These are phyloP conservation scores for Mormyrops boulengeri DNA, from an alignment of 2,797 vertebrate genomes.

Conservation along the genomic window DNA sequence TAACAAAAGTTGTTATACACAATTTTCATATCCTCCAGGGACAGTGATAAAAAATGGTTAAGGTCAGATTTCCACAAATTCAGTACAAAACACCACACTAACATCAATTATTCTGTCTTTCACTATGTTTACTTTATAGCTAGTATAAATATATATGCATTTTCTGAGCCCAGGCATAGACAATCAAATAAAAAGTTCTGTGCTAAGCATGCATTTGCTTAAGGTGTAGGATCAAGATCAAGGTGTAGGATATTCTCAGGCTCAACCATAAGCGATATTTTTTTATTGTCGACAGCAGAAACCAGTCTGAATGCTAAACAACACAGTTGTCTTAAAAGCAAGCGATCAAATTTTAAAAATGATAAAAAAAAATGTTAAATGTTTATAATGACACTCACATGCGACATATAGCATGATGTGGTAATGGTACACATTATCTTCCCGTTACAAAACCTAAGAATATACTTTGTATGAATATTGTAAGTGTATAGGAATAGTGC, in stretches of 20 bases:
- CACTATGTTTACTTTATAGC: not conserved
- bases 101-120: not conserved
- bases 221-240: constrained; percentile 2
- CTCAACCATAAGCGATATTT: not conserved
- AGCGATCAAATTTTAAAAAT: not conserved
- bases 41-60: not conserved
- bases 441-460: constrained; percentile 1
- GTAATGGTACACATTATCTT: not conserved
- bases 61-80: not conserved
- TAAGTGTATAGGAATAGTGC: constrained; percentile 17
- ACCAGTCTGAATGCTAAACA: constrained; percentile 17
- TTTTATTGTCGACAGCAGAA: constrained; percentile 16
- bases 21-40: constrained; percentile 1
- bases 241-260: not conserved
- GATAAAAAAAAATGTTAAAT: not conserved
- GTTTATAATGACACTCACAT: not conserved
- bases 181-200: not conserved
- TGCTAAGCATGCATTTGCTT: not conserved
- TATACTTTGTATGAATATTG: not conserved
- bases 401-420: constrained; percentile 13
- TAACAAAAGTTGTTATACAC: not conserved
- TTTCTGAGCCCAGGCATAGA: not conserved
- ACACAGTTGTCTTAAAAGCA: constrained; percentile 1
- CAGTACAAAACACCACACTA: not conserved
- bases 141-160: not conserved